Conservation (phyloP, 2,888 invertebrate genomes). For the Bruchidius siliquastri region DNA sequence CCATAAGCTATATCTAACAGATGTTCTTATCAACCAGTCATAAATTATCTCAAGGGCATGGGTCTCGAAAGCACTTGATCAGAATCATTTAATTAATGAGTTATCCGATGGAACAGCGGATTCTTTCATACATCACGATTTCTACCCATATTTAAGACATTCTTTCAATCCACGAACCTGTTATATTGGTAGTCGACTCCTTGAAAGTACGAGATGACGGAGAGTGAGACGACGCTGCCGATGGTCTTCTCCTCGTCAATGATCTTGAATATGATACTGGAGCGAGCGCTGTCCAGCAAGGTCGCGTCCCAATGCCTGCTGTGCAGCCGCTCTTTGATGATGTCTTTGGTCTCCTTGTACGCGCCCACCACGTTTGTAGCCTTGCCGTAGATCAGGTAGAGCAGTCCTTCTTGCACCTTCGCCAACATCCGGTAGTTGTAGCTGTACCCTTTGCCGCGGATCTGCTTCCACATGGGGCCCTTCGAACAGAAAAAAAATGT, state of each 20-base stretch:
- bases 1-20: no score
- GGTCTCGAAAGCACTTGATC: no score
- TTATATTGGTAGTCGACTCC: slow-evolving; percentile 63
- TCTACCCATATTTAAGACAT: no score
- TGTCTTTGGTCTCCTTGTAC: slow-evolving; percentile 70
- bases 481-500: slow-evolving; percentile 34
- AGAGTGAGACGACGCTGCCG: slow-evolving; percentile 65
- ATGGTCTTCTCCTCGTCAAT: slow-evolving; percentile 78
- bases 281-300: slow-evolving; percentile 76
- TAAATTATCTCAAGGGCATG: no score
- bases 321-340: slow-evolving; percentile 63
- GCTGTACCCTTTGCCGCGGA: slow-evolving; percentile 80
- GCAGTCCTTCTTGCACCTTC: slow-evolving; percentile 62
- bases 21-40: no score
- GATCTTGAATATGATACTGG: slow-evolving; percentile 81
- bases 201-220: slow-evolving; percentile 69
- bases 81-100: no score
- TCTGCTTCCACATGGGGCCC: slow-evolving; percentile 86
- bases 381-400: slow-evolving; percentile 68
- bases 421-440: slow-evolving; percentile 70
- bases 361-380: slow-evolving; percentile 77
- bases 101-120: no score
- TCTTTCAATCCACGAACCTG: slow-evolving; percentile 51
- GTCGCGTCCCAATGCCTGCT: slow-evolving; percentile 66
- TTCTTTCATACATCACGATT: no score